Evolutionary conservation across 2,888 invertebrate genomes (phyloP).

Genomic region (Tigriopus californicus): DNA sequence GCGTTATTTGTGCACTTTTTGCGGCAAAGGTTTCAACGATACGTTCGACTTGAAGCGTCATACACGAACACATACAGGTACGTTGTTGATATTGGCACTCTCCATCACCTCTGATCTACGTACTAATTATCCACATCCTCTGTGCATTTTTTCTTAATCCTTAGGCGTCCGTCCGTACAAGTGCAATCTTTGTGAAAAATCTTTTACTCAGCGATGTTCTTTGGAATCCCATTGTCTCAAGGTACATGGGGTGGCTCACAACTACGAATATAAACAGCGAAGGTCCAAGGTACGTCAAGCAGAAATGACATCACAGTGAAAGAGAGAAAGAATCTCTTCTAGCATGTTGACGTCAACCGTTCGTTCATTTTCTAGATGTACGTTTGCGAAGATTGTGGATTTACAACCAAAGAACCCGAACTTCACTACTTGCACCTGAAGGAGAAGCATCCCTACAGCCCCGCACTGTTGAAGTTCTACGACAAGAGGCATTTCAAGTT

Average conservation of each 20-base stretch:
- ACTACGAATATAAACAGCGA: conserved; percentile 91
- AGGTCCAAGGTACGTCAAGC: conserved; percentile 58
- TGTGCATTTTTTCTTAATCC: conserved; percentile 20
- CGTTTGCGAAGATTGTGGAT: conserved; percentile 97
- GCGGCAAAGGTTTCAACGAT: conserved; percentile 98
- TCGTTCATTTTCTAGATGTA: conserved; percentile 48
- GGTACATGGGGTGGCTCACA: conserved; percentile 88
- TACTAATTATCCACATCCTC: not conserved
- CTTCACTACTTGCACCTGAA: conserved; percentile 85
- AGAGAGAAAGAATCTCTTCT: too few species aligned
- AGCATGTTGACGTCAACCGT: not conserved
- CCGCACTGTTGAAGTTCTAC: conserved; percentile 83
- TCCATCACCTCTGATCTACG: not conserved
- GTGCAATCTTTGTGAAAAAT: conserved; percentile 92
- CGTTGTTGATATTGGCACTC: conserved; percentile 11
- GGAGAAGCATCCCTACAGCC: conserved; percentile 82
- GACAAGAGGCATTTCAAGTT: conserved; percentile 94
- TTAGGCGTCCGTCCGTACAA: conserved; percentile 88
- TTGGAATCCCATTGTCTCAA: conserved; percentile 93
- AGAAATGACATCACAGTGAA: not conserved
- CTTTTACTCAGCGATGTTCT: conserved; percentile 96
- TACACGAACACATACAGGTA: conserved; percentile 91
- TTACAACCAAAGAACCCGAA: conserved; percentile 88
- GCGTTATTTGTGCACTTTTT: conserved; percentile 92
- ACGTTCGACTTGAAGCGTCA: conserved; percentile 97